Evolutionary conservation across 2,113 vertebrate genomes (phyloP).

Genomic region (Cyphomyrus plagiostoma): DNA sequence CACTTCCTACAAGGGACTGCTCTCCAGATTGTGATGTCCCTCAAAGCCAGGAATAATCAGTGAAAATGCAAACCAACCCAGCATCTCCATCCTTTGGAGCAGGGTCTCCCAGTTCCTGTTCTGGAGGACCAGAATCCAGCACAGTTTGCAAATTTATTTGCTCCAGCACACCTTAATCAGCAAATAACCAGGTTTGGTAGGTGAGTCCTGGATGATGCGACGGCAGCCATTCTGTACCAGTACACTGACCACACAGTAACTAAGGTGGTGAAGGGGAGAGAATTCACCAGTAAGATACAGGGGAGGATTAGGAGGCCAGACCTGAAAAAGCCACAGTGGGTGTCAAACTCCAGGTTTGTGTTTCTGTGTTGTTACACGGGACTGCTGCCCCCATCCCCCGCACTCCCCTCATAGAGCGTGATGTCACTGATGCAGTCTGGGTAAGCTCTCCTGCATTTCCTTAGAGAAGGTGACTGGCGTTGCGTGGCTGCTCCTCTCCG

Average conservation of each 20-base stretch:
- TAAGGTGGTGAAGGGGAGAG: background rate
- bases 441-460: conserved; percentile 44
- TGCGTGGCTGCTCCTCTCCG: conserved; percentile 17
- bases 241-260: too few species aligned
- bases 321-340: background rate
- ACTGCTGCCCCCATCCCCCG: conserved; percentile 42
- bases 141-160: background rate
- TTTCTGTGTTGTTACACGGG: background rate
- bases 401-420: background rate
- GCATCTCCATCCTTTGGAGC: background rate
- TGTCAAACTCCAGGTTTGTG: background rate
- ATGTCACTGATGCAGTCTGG: conserved; percentile 28
- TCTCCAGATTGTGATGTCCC: background rate
- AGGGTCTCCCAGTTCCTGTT: background rate
- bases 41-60: background rate
- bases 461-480: conserved; percentile 38
- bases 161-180: background rate
- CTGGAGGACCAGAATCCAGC: background rate
- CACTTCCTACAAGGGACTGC: background rate
- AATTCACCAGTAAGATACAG: background rate
- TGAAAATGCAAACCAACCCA: background rate
- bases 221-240: too few species aligned
- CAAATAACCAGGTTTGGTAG: background rate
- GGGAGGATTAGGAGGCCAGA: background rate
- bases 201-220: background rate